Base-by-base conservation (phyloP, 2,888 invertebrate genomes). In the Athrips mouffetella region DNA sequence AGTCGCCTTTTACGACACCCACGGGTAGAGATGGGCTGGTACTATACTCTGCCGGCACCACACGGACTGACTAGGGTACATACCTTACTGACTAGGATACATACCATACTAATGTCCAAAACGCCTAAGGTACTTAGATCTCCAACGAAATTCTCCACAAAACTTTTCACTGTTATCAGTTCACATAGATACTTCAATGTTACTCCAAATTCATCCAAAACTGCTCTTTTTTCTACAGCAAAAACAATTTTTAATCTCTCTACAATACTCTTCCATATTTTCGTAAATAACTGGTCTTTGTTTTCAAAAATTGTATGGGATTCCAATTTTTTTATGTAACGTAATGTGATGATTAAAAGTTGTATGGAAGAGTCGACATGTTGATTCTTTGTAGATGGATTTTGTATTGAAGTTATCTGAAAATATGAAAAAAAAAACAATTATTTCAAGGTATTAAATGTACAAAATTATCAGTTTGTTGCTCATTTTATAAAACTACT, bases 291-390 rank as follows among this genome's bases (percentile, higher is more conserved):
- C 46, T 74, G 68, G 49, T 86, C 83, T 55, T 73, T 83, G 13
- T 76, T 65, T 41, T 73, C 55, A 55, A 84, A 86, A 13, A 81
- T 63, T 0, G 67, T 45, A 48, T 87, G 82, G 0, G 70, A 55
- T 53, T 85, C 84, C 0, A 88, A 56, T 53, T 82, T 87, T 21
- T 85, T 87, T n/a, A 76, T 62, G 46, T 87, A 70, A 1, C 87
- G 59, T 1, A 88, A 49, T 0, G 67, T 57, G 0, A 82, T 67
- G 41, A 72, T 86, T 15, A 88, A 48, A 0, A 87, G 63, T 47
- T 84, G 78, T 1, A 83, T 55, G 0, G 87, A 79, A 0, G 78
- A 64, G 29, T 80, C 80, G 0, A 86, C 55, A 52, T 86, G 76
- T 15, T 72, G 77, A 0, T 56, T 50, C 60, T 82, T 85, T 0